Conservation (phyloP, 2,113 vertebrate genomes). For the Prolemur simus region DNA sequence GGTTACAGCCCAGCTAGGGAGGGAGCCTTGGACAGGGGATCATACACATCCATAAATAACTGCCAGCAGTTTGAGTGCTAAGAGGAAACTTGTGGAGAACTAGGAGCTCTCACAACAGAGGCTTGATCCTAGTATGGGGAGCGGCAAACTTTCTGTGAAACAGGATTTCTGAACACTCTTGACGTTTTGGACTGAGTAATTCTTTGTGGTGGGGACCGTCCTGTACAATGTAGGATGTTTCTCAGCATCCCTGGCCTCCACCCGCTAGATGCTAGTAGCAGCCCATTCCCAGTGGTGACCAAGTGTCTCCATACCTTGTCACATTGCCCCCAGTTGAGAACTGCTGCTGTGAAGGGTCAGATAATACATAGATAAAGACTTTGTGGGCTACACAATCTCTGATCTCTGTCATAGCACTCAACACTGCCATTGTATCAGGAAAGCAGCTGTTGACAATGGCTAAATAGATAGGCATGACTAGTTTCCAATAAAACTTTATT, state of each 20-base stretch:
- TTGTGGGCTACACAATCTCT: not conserved
- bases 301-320: not conserved
- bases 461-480: not conserved
- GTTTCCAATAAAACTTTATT: not conserved
- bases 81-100: not conserved
- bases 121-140: not conserved
- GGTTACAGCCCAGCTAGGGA: not conserved
- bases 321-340: not conserved
- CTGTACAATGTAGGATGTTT: not conserved
- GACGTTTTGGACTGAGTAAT: not conserved
- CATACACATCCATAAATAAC: not conserved
- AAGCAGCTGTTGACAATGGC: not conserved
- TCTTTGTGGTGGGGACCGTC: not conserved
- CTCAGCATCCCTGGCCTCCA: not conserved
- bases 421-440: not conserved
- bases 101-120: not conserved
- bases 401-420: not conserved
- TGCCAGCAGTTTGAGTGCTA: not conserved
- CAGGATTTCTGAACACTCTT: not conserved
- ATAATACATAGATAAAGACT: not conserved
- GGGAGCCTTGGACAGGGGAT: not conserved
- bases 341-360: not conserved
- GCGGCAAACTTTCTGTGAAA: not conserved
- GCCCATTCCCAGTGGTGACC: not conserved
- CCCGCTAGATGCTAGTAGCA: accelerated